These are phyloP conservation scores for Steromphala cineraria DNA, from an alignment of 2,888 invertebrate genomes.

Conservation along the genomic window DNA sequence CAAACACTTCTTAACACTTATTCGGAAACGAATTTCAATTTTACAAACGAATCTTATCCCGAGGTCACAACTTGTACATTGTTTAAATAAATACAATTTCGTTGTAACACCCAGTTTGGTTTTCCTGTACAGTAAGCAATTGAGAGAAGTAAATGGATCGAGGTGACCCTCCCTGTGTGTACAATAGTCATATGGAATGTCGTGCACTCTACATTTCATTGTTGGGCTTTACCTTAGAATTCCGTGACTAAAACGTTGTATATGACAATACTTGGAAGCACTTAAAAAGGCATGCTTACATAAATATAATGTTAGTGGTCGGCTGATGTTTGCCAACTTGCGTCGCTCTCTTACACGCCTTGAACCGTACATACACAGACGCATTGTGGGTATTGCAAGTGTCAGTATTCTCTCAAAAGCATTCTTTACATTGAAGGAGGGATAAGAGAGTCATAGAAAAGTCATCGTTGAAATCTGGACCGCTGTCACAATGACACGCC, in stretches of 20 bases:
- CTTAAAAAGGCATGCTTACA: constrained; percentile 10
- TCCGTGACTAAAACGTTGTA: constrained; percentile 15
- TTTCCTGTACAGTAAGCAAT: too few species aligned
- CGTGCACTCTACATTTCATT: not conserved
- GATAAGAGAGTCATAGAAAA: not conserved
- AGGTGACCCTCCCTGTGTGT: not conserved
- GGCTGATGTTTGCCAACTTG: not conserved
- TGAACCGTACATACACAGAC: not conserved
- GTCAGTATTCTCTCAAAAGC: not conserved
- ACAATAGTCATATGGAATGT: not conserved
- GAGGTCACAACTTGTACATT: too few species aligned
- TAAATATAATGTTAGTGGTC: constrained; percentile 6
- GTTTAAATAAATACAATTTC: too few species aligned
- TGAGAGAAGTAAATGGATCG: too few species aligned
- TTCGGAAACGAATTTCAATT: too few species aligned
- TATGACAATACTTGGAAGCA: not conserved
- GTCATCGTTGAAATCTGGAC: not conserved
- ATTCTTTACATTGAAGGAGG: not conserved
- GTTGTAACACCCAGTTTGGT: too few species aligned
- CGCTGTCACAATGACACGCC: not conserved
- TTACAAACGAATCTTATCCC: too few species aligned
- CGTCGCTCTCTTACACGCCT: not conserved
- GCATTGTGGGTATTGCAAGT: not conserved
- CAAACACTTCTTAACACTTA: too few species aligned
- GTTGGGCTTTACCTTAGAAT: constrained; percentile 11